These are phyloP conservation scores for Gortyna flavago DNA, from an alignment of 2,888 invertebrate genomes.

Conservation along the genomic window DNA sequence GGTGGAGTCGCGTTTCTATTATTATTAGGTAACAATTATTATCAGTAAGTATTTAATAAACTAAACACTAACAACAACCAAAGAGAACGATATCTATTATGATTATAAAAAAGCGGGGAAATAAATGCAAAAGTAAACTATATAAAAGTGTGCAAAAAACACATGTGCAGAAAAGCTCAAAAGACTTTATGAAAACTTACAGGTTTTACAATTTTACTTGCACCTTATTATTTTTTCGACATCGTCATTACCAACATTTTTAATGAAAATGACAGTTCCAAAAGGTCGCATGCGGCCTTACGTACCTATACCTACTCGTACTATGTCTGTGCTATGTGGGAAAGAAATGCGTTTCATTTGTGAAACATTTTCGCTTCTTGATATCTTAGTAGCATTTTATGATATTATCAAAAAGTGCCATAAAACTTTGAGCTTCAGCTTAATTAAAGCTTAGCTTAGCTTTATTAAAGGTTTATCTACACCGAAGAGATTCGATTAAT, in stretches of 20 bases:
- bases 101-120: background rate
- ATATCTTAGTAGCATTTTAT: background rate
- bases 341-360: background rate
- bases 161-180: background rate
- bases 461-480: background rate
- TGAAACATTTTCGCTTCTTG: background rate
- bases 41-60: background rate
- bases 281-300: background rate
- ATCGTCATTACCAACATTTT: background rate
- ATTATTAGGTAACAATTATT: background rate
- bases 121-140: background rate
- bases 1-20: background rate
- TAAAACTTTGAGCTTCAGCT: background rate
- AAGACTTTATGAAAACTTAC: background rate
- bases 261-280: background rate
- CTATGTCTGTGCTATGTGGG: too few species aligned
- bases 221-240: background rate
- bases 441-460: too few species aligned
- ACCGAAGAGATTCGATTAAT: background rate
- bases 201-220: background rate
- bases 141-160: too few species aligned
- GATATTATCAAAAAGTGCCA: background rate
- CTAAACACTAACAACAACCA: too few species aligned
- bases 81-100: background rate
- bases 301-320: too few species aligned